Evolutionary conservation across 2,888 invertebrate species (phyloP), one percentile per base, ranked within the genome.

Genomic region (Leucoma salicis): DNA sequence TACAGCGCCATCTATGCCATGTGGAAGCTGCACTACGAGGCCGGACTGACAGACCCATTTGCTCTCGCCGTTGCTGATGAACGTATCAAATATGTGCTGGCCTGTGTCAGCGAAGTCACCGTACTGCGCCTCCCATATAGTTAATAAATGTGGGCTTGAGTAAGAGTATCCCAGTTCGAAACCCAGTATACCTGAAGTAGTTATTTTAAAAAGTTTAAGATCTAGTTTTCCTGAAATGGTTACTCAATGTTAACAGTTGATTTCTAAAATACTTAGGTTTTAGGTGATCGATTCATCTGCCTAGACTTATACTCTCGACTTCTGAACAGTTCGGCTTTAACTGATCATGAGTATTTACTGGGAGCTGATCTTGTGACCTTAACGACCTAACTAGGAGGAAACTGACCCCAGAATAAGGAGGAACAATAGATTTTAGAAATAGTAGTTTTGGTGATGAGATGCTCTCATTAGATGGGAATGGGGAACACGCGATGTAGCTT

Each of bases 91-190:
- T 70, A 95, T 89, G 4, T 93, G 91, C 75, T 92, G 89, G 2
- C 82, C 91, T 0, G 92, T 94, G 84, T 96, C 96, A 49, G 92
- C 92, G 69, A 96, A 96, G 81, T 96, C 96, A 0, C 96, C 96
- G 78, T 96, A 96, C 84, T 96, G 96, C 25, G 94, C 96, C 82
- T 96, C 96, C 96, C 96, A 96, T 10, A 95, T 86, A 0, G 93
- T 91, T 49, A 96, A 86, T 16, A 93, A 78, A 61, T 94, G 90
- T 1, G 96, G 95, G 70, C 94, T 94, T 35, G 94, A 93, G 82
- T 94, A 92, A 6, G 96, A 94, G 78, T 94, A 96, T 35, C 96
- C 97, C 1, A 94, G 80, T 75, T 97, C 96, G 84, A 95, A 97
- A 32, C 96, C 95, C 6, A 90, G 70, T 37, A 85, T 74, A 13